Evolutionary conservation across 2,888 invertebrate species (phyloP).

Genomic region (Escarpia spicata): DNA sequence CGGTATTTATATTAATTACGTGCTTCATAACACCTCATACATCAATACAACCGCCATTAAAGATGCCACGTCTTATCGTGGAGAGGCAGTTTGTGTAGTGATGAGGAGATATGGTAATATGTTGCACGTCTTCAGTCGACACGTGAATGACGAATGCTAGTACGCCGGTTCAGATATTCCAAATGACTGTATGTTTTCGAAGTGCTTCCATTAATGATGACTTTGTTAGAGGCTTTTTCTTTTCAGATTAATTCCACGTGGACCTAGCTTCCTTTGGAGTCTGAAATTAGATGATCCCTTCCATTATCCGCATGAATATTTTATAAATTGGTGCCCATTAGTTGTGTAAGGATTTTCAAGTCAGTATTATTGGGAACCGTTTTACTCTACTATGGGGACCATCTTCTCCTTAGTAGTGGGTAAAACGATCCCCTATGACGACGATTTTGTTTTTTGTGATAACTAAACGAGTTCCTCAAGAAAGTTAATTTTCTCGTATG

Average conservation of each 20-base stretch:
- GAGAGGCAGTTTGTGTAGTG: too few species aligned
- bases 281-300: background rate
- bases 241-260: background rate
- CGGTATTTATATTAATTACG: background rate
- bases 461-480: too few species aligned
- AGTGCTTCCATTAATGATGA: background rate
- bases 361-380: background rate
- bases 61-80: too few species aligned
- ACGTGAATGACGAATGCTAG: background rate
- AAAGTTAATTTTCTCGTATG: too few species aligned
- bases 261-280: background rate
- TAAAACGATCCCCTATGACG: too few species aligned
- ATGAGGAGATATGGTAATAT: background rate
- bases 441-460: too few species aligned
- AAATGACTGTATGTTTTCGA: background rate
- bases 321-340: background rate
- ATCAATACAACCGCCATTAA: too few species aligned
- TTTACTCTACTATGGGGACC: too few species aligned
- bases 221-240: background rate
- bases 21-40: background rate
- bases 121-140: background rate
- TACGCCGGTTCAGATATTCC: background rate
- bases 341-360: background rate
- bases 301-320: slow-evolving; percentile 6
- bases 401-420: too few species aligned